Base-by-base conservation (phyloP, 2,113 vertebrate species). In the Trichomycterus rosablanca region DNA sequence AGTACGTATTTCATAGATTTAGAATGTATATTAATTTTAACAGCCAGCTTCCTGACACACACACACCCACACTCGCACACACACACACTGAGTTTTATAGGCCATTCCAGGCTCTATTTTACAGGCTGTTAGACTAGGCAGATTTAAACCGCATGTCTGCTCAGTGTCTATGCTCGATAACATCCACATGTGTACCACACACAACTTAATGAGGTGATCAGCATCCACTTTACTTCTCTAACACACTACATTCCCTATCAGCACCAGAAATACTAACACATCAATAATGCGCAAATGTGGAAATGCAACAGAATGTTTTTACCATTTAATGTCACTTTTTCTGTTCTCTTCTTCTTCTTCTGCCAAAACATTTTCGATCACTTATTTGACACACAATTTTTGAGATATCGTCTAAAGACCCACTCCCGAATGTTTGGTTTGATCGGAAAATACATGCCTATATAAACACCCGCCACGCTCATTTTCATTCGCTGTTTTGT, bases 41-140 rank as follows among this genome's bases (percentile, higher is more conserved):
- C 32, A 39, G 34, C 9, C 7, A 4, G 16, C 20, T 37, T 40
- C n/a, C 22, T n/a, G n/a, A n/a, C n/a, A n/a, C 15, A 42, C 54
- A 19, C 37, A 11, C 18, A 18, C 18, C 34, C 39, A 26, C 48
- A 7, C 40, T 12, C 15, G 18, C 40, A 39, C 35, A 18, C 28
- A 19, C 20, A 46, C 53, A 46, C 54, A 39, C 43, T 59, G 54
- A 63, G 70, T 74, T 63, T 83, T 80, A 84, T 78, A 77, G 77
- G 71, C 74, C 73, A 79, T 82, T 84, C 81, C 80, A 84, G 80
- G 77, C 81, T 82, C 80, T 72, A 72, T 84, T 88, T 88, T 86
- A 88, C 84, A 81, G 81, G 83, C 84, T 86, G 83, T 86, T 86
- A 84, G 80, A 85, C 80, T 84, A 81, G 77, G 70, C 80, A 86